Conservation (phyloP, 1,140 invertebrate genomes). For the Melanaphis sacchari region DNA sequence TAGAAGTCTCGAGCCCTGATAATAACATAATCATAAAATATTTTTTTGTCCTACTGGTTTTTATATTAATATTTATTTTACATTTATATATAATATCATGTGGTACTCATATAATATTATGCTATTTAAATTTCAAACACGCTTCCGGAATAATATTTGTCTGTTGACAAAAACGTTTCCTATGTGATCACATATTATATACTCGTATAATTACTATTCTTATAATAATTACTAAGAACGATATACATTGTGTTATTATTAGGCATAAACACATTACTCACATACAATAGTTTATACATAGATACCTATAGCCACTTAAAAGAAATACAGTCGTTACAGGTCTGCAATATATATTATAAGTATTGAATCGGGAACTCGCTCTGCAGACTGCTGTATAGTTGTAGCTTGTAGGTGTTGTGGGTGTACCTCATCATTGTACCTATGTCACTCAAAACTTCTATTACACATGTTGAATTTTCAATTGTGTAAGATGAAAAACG, state of each 20-base stretch:
- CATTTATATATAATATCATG: too few species aligned
- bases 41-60: not conserved
- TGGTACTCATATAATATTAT: not conserved
- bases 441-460: not conserved
- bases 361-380: too few species aligned
- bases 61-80: not conserved
- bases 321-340: not conserved
- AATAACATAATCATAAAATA: not conserved
- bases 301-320: not conserved
- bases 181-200: not conserved
- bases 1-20: too few species aligned
- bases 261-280: not conserved
- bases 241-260: not conserved
- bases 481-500: not conserved
- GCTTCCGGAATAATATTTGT: conserved; percentile 22
- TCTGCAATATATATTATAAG: too few species aligned
- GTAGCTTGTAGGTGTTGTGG: not conserved
- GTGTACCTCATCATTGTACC: not conserved
- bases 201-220: not conserved
- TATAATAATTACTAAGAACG: not conserved
- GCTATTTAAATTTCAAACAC: not conserved
- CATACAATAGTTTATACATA: not conserved
- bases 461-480: not conserved
- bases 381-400: too few species aligned
- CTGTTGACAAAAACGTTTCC: conserved; percentile 18